Percentiles rank a stretch among this genome's conserved stretches.
These are phyloP conservation scores for Xanthia togata DNA, from an alignment of 2,888 invertebrate species.

Conservation along the genomic window DNA sequence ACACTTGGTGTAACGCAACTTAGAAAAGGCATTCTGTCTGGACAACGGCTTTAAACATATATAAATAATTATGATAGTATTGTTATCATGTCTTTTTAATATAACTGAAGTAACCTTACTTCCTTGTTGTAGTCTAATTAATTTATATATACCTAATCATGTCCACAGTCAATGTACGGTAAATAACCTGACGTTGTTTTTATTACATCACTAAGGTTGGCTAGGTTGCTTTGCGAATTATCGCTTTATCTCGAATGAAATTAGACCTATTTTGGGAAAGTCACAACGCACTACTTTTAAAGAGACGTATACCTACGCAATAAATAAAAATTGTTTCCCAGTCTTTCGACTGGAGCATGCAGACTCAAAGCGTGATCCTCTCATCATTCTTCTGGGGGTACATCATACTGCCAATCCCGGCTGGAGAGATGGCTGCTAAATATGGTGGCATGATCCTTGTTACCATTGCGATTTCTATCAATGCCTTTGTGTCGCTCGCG, in stretches of 20 bases:
- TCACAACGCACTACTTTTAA: background rate
- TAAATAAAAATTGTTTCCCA: background rate
- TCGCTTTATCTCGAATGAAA: background rate
- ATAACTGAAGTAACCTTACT: background rate
- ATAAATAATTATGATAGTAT: background rate
- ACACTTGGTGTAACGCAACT: background rate
- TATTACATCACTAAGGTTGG: background rate
- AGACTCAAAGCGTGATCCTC: slow-evolving; percentile 82
- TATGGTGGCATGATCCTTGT: slow-evolving; percentile 92
- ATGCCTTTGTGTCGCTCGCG: slow-evolving; percentile 78
- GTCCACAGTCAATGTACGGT: background rate
- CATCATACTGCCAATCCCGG: slow-evolving; percentile 92
- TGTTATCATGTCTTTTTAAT: background rate
- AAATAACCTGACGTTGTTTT: background rate
- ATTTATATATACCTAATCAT: background rate
- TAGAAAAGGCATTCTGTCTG: background rate
- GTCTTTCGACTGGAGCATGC: slow-evolving; percentile 86
- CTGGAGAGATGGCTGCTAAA: slow-evolving; percentile 92
- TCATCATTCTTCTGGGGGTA: slow-evolving; percentile 92
- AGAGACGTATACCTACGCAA: background rate
- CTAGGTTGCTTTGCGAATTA: background rate
- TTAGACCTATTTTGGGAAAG: background rate
- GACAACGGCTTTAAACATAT: background rate
- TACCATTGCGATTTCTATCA: slow-evolving; percentile 67
- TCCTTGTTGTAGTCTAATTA: background rate